Evolutionary conservation across 2,888 invertebrate genomes (phyloP).

Genomic region (Metellina segmentata): DNA sequence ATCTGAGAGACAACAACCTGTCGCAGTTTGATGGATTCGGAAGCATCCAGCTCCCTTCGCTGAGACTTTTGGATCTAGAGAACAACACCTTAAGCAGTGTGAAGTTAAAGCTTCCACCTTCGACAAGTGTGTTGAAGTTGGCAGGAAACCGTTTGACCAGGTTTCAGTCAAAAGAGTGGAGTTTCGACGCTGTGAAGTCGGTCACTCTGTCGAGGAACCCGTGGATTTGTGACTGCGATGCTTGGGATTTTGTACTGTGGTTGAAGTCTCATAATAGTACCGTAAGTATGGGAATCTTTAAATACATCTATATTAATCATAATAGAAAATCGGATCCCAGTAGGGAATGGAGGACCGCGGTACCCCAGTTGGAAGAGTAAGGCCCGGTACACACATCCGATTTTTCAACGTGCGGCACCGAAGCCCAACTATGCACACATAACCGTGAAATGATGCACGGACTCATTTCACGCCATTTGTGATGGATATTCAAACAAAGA

Average conservation of each 20-base stretch:
- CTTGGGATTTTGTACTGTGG: conserved; percentile 45
- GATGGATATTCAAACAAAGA: too few species aligned
- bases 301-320: too few species aligned
- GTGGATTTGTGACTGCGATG: conserved; percentile 45
- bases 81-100: background rate
- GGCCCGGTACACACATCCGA: too few species aligned
- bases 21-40: background rate
- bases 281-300: background rate
- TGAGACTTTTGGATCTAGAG: conserved; percentile 8
- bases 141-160: conserved; percentile 21
- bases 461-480: too few species aligned
- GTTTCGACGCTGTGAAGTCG: background rate
- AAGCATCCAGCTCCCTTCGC: background rate
- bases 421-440: too few species aligned
- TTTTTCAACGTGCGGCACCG: too few species aligned
- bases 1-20: conserved; percentile 3
- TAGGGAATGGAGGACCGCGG: too few species aligned
- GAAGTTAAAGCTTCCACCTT: background rate
- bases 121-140: background rate
- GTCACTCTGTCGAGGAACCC: conserved; percentile 26
- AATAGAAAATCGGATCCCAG: too few species aligned
- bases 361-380: too few species aligned
- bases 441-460: too few species aligned
- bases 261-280: conserved; percentile 8
- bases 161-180: background rate